Evolutionary conservation across 2,888 invertebrate genomes (phyloP).

Genomic region (Synanthedon tipuliformis): DNA sequence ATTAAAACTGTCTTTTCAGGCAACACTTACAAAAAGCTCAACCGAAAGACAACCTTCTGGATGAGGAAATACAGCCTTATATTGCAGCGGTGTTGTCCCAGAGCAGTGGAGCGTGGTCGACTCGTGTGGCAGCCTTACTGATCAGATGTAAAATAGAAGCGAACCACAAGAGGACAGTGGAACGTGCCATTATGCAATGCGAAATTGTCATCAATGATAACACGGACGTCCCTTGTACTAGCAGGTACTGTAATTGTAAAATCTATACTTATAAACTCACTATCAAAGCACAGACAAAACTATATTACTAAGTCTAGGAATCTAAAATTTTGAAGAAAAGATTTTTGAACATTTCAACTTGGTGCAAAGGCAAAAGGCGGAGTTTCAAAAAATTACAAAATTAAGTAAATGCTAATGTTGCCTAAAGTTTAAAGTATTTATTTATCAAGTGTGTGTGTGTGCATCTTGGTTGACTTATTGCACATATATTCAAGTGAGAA

Average conservation of each 20-base stretch:
- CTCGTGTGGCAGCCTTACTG: slow-evolving; percentile 80
- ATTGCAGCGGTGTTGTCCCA: slow-evolving; percentile 73
- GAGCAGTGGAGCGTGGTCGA: slow-evolving; percentile 79
- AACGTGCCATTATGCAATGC: slow-evolving; percentile 88
- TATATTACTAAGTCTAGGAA: too few relatives aligned
- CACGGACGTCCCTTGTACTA: slow-evolving; percentile 26
- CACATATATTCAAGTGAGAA: too few relatives aligned
- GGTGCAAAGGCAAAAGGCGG: too few relatives aligned
- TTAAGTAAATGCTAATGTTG: too few relatives aligned
- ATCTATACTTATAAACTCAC: too few relatives aligned
- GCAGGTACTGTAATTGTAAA: slow-evolving; percentile 24
- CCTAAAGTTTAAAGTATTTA: too few relatives aligned
- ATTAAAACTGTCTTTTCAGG: slow-evolving; percentile 41
- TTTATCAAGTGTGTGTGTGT: too few relatives aligned
- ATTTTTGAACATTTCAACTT: too few relatives aligned
- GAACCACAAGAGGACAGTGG: slow-evolving; percentile 82
- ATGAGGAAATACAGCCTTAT: slow-evolving; percentile 87
- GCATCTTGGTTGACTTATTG: too few relatives aligned
- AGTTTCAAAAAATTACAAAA: too few relatives aligned
- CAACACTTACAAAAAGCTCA: slow-evolving; percentile 79
- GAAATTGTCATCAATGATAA: slow-evolving; percentile 79
- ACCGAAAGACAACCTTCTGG: slow-evolving; percentile 81
- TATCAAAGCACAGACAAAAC: too few relatives aligned
- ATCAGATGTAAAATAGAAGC: slow-evolving; percentile 83
- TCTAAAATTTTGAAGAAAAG: too few relatives aligned